Evolutionary conservation across 1,140 invertebrate species (phyloP), one percentile per base, ranked within the genome.

Genomic region (Popillia japonica): DNA sequence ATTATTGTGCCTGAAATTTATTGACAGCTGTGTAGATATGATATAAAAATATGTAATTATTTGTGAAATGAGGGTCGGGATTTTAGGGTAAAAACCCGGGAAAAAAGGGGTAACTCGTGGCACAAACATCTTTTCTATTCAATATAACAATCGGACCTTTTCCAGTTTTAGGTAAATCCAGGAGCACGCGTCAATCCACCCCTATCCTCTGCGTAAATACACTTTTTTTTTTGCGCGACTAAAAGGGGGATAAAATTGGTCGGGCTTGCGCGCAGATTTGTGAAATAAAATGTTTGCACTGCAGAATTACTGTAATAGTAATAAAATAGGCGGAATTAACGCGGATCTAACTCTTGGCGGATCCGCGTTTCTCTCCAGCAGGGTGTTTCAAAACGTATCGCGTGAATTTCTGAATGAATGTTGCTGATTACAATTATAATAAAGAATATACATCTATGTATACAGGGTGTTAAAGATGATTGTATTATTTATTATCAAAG

Each of bases 11-110:
- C 61, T 81, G 78, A 72, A 59, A 76, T 80, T 79, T 79, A 72
- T 78, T 42, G 80, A 78, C 84, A 85, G 84, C 83, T 85, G 84
- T 80, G 79, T 76, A 76, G 79, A 81, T 81, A 83, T 84, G 77
- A 76, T 83, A 82, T 83, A 80, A 84, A 83, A 85, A 85, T 84
- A 81, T 81, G 82, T 85, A 86, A 86, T 85, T 86, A 84, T 86
- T 64, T 86, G 81, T 83, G 84, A 86, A 85, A 83, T 84, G 81
- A 83, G 85, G 84, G 83, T 83, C 80, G 74, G 20, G 77, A 82
- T 81, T 83, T 82, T 80, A 72, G 72, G n/a, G 76, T 59, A 81
- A 85, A 81, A 84, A 81, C n/a, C n/a, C n/a, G 82, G 83, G 84
- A 41, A 75, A 81, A 78, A 75, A 78, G 77, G 76, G 82, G 27